phyloP scores from a whole-genome alignment of 1,140 invertebrate genomes.

The Orussus abietinus region DNA sequence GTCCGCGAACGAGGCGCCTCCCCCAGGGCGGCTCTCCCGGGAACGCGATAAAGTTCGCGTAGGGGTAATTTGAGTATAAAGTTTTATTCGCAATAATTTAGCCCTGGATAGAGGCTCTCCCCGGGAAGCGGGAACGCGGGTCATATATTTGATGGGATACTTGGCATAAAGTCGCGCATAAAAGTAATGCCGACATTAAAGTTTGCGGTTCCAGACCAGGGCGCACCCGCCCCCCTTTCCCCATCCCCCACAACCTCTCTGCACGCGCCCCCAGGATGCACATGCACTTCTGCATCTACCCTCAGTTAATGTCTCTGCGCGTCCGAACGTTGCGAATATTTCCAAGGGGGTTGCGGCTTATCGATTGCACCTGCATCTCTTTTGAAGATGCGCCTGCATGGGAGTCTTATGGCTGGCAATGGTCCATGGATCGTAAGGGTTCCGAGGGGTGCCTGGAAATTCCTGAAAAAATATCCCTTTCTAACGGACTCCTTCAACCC shows the following conservation, averaged over 20 bases:
- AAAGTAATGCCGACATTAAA: conserved; percentile 55
- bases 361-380: too few species aligned
- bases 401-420: too few species aligned
- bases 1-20: conserved; percentile 3
- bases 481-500: too few species aligned
- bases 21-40: not conserved
- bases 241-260: conserved; percentile 17
- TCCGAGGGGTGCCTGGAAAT: too few species aligned
- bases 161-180: conserved; percentile 55
- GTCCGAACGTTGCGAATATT: too few species aligned
- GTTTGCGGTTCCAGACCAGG: conserved; percentile 50
- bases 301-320: too few species aligned
- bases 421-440: too few species aligned
- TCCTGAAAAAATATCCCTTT: too few species aligned
- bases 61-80: conserved; percentile 54
- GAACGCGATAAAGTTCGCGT: conserved; percentile 51
- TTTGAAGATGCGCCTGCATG: too few species aligned
- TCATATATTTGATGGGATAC: conserved; percentile 55
- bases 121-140: conserved; percentile 35
- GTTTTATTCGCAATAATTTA: conserved; percentile 56
- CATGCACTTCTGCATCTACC: too few species aligned
- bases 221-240: conserved; percentile 17
- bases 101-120: conserved; percentile 24
- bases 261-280: too few species aligned
- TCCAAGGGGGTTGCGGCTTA: too few species aligned